phyloP scores from a whole-genome alignment of 2,797 vertebrate genomes.

The Acanthornis magna region DNA sequence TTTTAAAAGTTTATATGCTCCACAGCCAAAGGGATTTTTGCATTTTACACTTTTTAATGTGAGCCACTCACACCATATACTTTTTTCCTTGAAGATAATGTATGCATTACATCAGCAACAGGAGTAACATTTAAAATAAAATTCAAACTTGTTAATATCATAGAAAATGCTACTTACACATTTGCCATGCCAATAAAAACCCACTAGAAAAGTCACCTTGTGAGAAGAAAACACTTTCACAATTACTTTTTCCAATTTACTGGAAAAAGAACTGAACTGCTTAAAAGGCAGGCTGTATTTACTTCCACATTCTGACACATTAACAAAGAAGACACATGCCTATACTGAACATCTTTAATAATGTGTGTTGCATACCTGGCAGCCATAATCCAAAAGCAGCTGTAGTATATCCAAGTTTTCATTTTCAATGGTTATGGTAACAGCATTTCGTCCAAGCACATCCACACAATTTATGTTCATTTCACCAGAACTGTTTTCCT shows the following conservation, averaged over 20 bases:
- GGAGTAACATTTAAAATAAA: neutral
- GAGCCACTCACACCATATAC: neutral
- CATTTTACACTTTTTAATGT: neutral
- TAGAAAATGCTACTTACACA: neutral
- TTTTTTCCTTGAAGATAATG: neutral
- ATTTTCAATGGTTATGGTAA: constrained; percentile 97
- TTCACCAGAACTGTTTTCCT: constrained; percentile 91
- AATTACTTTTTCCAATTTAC: neutral
- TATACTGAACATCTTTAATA: neutral
- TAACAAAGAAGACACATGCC: neutral
- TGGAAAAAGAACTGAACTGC: neutral
- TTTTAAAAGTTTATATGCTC: neutral
- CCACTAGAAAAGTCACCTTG: neutral
- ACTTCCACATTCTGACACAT: neutral
- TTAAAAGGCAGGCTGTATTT: neutral
- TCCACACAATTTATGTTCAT: constrained; percentile 98
- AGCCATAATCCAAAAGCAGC: constrained; percentile 93
- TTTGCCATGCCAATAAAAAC: neutral
- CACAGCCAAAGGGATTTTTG: neutral
- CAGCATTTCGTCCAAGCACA: constrained; percentile 91
- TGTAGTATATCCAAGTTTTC: constrained; percentile 97
- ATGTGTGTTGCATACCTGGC: constrained; percentile 81
- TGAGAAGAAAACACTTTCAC: neutral
- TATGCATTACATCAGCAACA: neutral
- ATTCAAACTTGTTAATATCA: neutral